Conservation (phyloP, 2,797 vertebrate genomes). For the Pitangus sulphuratus region DNA sequence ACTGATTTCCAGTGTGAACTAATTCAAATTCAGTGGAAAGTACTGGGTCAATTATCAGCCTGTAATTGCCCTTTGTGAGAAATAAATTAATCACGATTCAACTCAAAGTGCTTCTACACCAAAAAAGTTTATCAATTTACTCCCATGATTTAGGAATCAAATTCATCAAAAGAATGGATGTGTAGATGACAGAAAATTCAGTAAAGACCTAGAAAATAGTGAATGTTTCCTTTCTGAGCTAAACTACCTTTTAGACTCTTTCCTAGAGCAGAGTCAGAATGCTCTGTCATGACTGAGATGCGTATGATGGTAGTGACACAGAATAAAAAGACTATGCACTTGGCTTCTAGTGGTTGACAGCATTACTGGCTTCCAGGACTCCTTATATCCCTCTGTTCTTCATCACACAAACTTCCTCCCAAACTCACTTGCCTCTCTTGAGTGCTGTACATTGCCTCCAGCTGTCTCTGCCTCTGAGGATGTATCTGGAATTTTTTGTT, state of each 20-base stretch:
- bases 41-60: not conserved
- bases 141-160: not conserved
- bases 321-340: not conserved
- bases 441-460: not conserved
- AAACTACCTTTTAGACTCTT: not conserved
- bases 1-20: not conserved
- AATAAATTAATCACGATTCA: not conserved
- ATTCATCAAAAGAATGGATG: not conserved
- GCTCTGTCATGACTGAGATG: not conserved
- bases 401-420: not conserved
- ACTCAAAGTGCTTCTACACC: not conserved
- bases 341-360: not conserved
- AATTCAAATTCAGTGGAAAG: not conserved
- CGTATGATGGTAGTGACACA: not conserved
- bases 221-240: not conserved
- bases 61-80: not conserved
- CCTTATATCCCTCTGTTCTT: not conserved
- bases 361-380: not conserved
- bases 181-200: not conserved
- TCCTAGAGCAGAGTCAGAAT: not conserved
- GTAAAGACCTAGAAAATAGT: not conserved
- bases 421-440: not conserved
- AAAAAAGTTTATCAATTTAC: not conserved
- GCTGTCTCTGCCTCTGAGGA: not conserved
- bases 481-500: not conserved